Percentiles rank a stretch among this genome's conserved stretches.
Conservation (phyloP, 2,888 invertebrate genomes). For the Odontomyia ornata region DNA sequence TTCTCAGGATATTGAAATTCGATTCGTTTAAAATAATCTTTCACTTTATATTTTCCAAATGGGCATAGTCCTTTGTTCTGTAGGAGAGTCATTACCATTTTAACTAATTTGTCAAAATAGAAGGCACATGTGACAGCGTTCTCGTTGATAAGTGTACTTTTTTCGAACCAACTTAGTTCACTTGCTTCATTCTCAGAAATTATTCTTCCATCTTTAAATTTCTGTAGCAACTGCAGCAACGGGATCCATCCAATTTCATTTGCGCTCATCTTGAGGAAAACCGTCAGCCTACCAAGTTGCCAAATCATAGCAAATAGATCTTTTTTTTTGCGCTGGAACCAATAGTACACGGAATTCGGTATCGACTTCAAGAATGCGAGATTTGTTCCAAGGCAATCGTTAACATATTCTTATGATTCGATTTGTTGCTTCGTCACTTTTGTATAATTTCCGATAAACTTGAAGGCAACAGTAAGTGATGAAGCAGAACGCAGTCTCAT, state of each 20-base stretch:
- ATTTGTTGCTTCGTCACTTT: slow-evolving; percentile 55
- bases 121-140: slow-evolving; percentile 52
- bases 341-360: slow-evolving; percentile 57
- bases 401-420: slow-evolving; percentile 53
- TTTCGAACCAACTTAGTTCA: slow-evolving; percentile 48
- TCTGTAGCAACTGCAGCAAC: slow-evolving; percentile 57
- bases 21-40: slow-evolving; percentile 55
- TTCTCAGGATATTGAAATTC: slow-evolving; percentile 62
- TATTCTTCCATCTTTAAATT: slow-evolving; percentile 47
- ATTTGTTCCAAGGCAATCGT: slow-evolving; percentile 51
- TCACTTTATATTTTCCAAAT: slow-evolving; percentile 53
- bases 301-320: slow-evolving; percentile 62
- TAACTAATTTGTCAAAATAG: slow-evolving; percentile 51
- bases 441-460: slow-evolving; percentile 54
- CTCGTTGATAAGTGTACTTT: slow-evolving; percentile 52
- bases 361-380: slow-evolving; percentile 56
- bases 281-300: slow-evolving; percentile 60
- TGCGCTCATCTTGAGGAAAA: slow-evolving; percentile 61
- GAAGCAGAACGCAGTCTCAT: too few species aligned
- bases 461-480: slow-evolving; percentile 52
- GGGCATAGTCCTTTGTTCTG: slow-evolving; percentile 52
- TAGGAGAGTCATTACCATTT: slow-evolving; percentile 46
- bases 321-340: slow-evolving; percentile 58
- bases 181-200: not conserved
- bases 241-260: slow-evolving; percentile 60